Conservation (phyloP, 1,140 invertebrate genomes). For the Calycopis cecrops region DNA sequence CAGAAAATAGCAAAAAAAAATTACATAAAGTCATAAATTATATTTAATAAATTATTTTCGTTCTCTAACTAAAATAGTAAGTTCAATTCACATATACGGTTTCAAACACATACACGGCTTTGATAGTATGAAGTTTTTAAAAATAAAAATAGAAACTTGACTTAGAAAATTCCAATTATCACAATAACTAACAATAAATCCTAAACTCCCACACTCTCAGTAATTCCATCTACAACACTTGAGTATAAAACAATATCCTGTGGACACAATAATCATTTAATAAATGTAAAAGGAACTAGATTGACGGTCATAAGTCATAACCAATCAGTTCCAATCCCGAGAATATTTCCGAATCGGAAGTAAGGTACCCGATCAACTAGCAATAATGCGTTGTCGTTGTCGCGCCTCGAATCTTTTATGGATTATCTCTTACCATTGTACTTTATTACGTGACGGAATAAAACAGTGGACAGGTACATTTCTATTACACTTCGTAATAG, state of each 20-base stretch:
- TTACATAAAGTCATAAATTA: too few species aligned
- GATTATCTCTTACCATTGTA: conserved; percentile 46
- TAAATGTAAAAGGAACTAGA: conserved; percentile 7
- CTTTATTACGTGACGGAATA: conserved; percentile 23
- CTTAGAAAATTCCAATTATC: background rate
- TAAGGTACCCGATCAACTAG: conserved; percentile 65
- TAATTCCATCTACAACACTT: background rate
- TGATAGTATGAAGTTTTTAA: too few species aligned
- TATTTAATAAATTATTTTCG: too few species aligned
- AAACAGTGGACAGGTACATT: conserved; percentile 38
- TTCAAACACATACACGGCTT: too few species aligned
- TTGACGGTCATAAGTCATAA: conserved; percentile 39
- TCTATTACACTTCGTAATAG: conserved; percentile 36
- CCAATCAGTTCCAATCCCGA: conserved; percentile 57
- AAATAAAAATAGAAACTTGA: too few species aligned
- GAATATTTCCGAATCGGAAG: conserved; percentile 74
- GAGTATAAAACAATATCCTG: conserved; percentile 3
- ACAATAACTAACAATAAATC: background rate
- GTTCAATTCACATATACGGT: too few species aligned
- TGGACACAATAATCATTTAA: background rate
- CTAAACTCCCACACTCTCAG: background rate
- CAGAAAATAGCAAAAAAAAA: too few species aligned
- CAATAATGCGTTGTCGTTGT: conserved; percentile 67
- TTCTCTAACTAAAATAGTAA: too few species aligned
- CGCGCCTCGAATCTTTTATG: conserved; percentile 67